Base-by-base conservation (phyloP, 2,888 invertebrate genomes). In the Standfussiana lucernea region DNA sequence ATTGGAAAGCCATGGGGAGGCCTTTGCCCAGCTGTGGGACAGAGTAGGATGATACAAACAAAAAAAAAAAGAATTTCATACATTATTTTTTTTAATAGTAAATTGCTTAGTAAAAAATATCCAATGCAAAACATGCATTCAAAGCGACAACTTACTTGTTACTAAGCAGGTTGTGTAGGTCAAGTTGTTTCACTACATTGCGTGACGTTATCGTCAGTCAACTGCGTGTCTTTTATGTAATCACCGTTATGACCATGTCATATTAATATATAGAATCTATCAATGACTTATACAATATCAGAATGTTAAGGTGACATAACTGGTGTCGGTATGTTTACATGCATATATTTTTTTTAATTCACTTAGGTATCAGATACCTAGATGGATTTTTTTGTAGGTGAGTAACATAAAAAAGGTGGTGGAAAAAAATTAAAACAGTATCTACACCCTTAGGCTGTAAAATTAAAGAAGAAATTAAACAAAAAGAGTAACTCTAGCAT, bases 221-320 rank as follows among this genome's bases (percentile, higher is more conserved):
- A 68, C 71, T 62, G 62, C 62, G 50, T 47, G 66, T 15, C 69
- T 24, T 74, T 61, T 85, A 75, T 59, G 40, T 82, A 82, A 82
- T 47, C 56, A 47, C 50, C n/a, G 56, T 35, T 42, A 66, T 61
- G 81, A 42, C 40, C 70, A 66, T 85, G 62, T 42, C 37, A 28
- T 42, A 32, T 53, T 37, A 37, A 32, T 62, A 50, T 65, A 56
- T 50, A 40, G 64, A 83, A 78, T 78, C 35, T 82, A 75, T 70
- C 75, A 70, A 75, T 85, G 69, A 50, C 56, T 32, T 71, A 83
- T 42, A 53, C 47, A 85, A 62, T 45, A 73, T 35, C 37, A 73
- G 85, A 85, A 81, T 85, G 73, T 66, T 67, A 80, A 73, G 85
- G 81, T 80, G 65, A 73, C 53, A 85, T 84, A 85, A 66, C 64